Evolutionary conservation across 2,797 vertebrate species (phyloP).

Genomic region (Enteromius thamalakanensis): DNA sequence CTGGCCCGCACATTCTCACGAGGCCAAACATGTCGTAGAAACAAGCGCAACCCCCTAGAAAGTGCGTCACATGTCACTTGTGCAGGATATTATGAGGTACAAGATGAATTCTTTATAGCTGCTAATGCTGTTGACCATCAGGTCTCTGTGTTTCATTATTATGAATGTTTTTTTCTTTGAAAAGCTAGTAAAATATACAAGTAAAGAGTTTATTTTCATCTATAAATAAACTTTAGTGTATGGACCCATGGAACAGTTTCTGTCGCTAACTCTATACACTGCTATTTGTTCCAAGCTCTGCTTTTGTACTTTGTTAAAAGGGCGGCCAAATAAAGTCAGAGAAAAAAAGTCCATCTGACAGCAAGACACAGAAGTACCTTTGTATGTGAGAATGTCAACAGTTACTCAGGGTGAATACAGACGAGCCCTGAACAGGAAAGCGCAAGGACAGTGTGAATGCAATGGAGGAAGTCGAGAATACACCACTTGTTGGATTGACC

Average conservation of each 20-base stretch:
- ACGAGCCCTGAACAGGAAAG: conserved; percentile 62
- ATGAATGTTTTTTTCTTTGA: neutral
- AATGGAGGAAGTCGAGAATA: neutral
- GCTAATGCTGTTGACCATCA: neutral
- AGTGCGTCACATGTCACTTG: conserved; percentile 15
- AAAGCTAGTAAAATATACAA: neutral
- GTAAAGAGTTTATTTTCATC: neutral
- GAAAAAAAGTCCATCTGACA: conserved; percentile 38
- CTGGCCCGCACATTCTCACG: neutral
- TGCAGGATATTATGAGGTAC: neutral
- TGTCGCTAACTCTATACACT: conserved; percentile 25
- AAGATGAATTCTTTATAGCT: neutral
- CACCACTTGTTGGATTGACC: neutral
- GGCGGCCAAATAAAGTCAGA: conserved; percentile 44
- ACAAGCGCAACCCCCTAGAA: neutral
- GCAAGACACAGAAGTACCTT: conserved; percentile 68
- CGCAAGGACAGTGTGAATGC: conserved; percentile 28
- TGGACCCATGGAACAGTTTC: conserved; percentile 8
- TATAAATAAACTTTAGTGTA: conserved; percentile 2
- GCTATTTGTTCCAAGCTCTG: conserved; percentile 34
- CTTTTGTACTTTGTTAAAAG: conserved; percentile 49
- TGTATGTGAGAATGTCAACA: conserved; percentile 72
- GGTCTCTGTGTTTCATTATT: neutral
- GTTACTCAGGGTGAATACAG: conserved; percentile 62
- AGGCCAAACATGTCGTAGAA: neutral